Evolutionary conservation across 2,113 vertebrate genomes (phyloP).

Genomic region (Poeciliopsis turrubarensis): DNA sequence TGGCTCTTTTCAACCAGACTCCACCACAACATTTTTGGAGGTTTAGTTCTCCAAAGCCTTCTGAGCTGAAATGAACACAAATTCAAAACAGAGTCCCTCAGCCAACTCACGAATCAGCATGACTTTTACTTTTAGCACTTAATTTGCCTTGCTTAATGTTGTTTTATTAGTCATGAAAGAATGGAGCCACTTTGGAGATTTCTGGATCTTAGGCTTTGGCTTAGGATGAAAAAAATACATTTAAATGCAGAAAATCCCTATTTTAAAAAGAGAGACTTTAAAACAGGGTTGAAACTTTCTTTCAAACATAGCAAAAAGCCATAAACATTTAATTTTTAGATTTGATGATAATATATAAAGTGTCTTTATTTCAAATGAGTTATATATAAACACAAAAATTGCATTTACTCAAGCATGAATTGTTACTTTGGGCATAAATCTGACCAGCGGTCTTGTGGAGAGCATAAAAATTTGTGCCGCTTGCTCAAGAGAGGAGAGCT

Average conservation of each 20-base stretch:
- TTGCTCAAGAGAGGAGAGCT: conserved; percentile 73
- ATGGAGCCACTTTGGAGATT: conserved; percentile 71
- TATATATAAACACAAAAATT: conserved; percentile 62
- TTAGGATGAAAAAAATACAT: conserved; percentile 52
- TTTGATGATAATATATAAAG: conserved; percentile 58
- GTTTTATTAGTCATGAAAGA: conserved; percentile 78
- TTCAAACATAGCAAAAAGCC: conserved; percentile 70
- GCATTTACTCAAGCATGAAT: conserved; percentile 32
- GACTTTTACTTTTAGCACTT: conserved; percentile 76
- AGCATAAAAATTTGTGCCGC: conserved; percentile 44
- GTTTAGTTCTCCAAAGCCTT: conserved; percentile 72
- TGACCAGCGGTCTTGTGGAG: conserved; percentile 66
- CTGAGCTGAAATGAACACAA: conserved; percentile 74
- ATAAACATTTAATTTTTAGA: conserved; percentile 71
- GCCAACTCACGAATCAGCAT: conserved; percentile 74
- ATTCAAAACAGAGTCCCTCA: conserved; percentile 67
- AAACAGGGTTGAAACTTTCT: conserved; percentile 46
- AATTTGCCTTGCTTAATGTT: conserved; percentile 70
- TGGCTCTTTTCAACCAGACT: conserved; percentile 65
- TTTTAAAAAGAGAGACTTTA: conserved; percentile 65
- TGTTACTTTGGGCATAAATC: conserved; percentile 58
- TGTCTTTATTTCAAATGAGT: conserved; percentile 52
- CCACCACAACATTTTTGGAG: conserved; percentile 76
- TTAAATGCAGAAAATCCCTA: conserved; percentile 65
- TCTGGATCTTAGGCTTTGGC: conserved; percentile 62